Conservation (phyloP, 92 coral and sea anemone species). For the Palythoa heliodiscus region DNA sequence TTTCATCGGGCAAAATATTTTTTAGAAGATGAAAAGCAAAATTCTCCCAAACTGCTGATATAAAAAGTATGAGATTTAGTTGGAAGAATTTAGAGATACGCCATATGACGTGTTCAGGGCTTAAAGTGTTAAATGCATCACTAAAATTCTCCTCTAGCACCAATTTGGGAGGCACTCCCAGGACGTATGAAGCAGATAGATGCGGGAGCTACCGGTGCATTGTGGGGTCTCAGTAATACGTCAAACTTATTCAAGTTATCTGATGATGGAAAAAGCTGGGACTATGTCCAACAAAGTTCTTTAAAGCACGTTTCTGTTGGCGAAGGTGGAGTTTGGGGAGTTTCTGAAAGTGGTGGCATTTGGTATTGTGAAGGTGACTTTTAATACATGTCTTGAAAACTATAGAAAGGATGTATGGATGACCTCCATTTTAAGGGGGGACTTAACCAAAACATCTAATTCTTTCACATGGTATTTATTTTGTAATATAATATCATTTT, state of each 20-base stretch:
- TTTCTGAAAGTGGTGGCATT: neutral
- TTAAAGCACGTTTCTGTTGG: neutral
- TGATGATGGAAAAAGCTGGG: neutral
- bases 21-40: too few relatives aligned
- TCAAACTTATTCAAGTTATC: neutral
- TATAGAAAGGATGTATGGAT: neutral
- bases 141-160: neutral
- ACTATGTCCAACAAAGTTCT: neutral
- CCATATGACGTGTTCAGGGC: too few relatives aligned
- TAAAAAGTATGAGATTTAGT: too few relatives aligned
- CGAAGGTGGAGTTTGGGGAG: neutral
- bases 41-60: too few relatives aligned
- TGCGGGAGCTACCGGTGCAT: constrained; percentile 2
- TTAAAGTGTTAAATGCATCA: neutral
- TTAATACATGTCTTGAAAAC: neutral
- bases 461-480: too few relatives aligned
- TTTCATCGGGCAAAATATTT: too few relatives aligned
- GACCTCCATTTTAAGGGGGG: neutral
- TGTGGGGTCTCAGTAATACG: neutral
- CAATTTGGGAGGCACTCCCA: neutral
- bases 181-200: neutral
- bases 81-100: too few relatives aligned
- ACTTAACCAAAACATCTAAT: too few relatives aligned
- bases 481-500: too few relatives aligned
- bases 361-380: neutral